phyloP scores from a whole-genome alignment of 2,888 invertebrate genomes.

The Luffia ferchaultella region DNA sequence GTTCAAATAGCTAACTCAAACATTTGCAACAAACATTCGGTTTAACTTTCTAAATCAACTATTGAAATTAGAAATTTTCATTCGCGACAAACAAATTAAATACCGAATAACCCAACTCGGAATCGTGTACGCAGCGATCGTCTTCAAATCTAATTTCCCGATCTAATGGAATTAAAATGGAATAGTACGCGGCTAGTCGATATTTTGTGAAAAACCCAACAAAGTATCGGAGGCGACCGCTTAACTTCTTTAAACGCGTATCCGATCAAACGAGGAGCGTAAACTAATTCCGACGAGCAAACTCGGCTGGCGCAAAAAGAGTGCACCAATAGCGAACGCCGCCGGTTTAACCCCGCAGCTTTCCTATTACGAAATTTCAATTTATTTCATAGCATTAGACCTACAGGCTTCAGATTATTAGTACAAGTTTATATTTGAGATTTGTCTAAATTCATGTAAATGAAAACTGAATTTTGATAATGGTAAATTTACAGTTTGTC shows the following conservation, averaged over 20 bases:
- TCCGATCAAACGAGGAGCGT: constrained; percentile 55
- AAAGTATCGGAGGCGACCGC: constrained; percentile 20
- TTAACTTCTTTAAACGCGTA: constrained; percentile 57
- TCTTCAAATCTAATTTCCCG: background rate
- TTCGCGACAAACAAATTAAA: too few species aligned
- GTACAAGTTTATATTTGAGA: too few species aligned
- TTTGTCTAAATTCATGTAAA: too few species aligned
- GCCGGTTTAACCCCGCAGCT: constrained; percentile 35
- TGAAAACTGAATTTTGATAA: too few species aligned
- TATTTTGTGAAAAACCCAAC: background rate
- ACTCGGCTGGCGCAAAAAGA: constrained; percentile 46
- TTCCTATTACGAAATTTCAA: constrained; percentile 5
- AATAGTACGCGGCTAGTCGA: background rate
- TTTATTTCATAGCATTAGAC: background rate
- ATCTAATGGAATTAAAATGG: background rate
- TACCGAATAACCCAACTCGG: too few species aligned
- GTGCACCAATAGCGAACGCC: constrained; percentile 19
- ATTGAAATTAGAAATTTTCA: too few species aligned
- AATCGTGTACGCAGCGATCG: too few species aligned
- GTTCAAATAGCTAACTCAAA: too few species aligned
- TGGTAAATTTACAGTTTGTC: too few species aligned
- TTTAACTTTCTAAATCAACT: too few species aligned
- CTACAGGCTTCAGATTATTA: too few species aligned
- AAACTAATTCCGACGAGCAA: constrained; percentile 60
- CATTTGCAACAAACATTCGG: too few species aligned